Base-by-base conservation (phyloP, 2,888 invertebrate genomes). In the Odontocolon sp. region DNA sequence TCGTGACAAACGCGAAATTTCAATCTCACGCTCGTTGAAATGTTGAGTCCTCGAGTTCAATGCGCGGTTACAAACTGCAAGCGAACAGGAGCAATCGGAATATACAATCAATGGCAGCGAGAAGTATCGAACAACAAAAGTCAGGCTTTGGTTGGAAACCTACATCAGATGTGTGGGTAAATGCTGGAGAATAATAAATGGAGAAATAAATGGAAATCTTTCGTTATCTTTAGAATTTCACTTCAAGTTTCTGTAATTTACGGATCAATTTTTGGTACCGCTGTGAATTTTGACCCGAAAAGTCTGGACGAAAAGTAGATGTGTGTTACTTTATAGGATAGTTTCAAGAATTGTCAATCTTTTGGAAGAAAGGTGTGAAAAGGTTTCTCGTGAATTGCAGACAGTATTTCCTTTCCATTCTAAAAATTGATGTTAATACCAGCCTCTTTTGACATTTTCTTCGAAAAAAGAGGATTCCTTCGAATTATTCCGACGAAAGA, bases 1-100 rank as follows among this genome's bases (percentile, higher is more conserved):
- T 67, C 71, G 76, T 76, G 71, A 76, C 56, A 57, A 61, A 71
- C 61, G 61, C 47, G 70, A 61, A 38, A 52, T 71, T 54, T 61
- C 64, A 54, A 70, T 70, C 45, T 47, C n/a, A 40, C 28, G 31
- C 11, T 36, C 54, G n/a, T 21, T 18, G 38, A 68, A 31, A 68
- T 36, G 14, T 40, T 33, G 23, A 16, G 26, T 26, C 50, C 50
- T 14, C 63, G 33, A 14, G 9, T 38, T 50, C 14, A 9, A 31
- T 33, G 31, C 64, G 16, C 16, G 36, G 23, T 50, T 21, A 11
- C 36, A 50, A 36, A 26, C 64, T 14, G 26, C 50, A 26, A 23
- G 47, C 33, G 31, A 33, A n/a, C 38, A 23, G 36, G 28, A 45
- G 36, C 52, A 38, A 54, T 66, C 52, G 31, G n/a, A 5, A 54